Base-by-base conservation (phyloP, 2,113 vertebrate genomes). In the Solenodon paradoxus region DNA sequence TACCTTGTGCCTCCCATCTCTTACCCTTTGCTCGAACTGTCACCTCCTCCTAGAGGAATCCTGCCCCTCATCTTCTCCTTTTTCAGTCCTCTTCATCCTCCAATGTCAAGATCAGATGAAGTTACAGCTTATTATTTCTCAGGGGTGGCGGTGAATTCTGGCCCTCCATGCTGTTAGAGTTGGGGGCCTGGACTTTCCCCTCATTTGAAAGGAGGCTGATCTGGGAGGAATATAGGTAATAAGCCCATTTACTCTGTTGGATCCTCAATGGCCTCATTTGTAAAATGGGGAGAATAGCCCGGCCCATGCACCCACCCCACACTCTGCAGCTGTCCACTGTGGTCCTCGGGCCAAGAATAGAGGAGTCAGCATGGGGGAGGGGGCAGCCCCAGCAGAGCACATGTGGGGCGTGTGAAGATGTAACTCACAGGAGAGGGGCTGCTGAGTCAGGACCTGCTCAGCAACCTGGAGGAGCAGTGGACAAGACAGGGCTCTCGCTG, bases 291-390 rank as follows among this genome's bases (percentile, higher is more conserved):
- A 90, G 15, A 77, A 42, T 2, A 9, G 35, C 19, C 19, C 45
- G 20, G 17, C 9, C 26, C 32, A 10, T 32, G 30, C 30, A n/a
- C 9, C n/a, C 38, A 1, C 28, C 3, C 20, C 2, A 0, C 1
- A 9, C 9, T 26, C 10, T 74, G 22, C 12, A 47, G 51, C 28
- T 32, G 3, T 32, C 47, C 61, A 6, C 15, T 35, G 38, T 38
- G 53, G 22, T 42, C 40, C 19, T 35, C 17, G 28, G 66, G 38
- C 20, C 59, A 64, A n/a, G 55, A 53, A n/a, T 32, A 55, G 28
- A 61, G 57, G n/a, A 42, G 9, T 66, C 35, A 42, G 53, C 38
- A 5, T 15, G 28, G 45, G 38, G 32, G 32, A 20, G 9, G 1
- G 53, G 66, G 10, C 1, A 3, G 28, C 26, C 59, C 22, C 17